These are phyloP conservation scores for Phainopepla nitens DNA, from an alignment of 2,113 vertebrate genomes.

Conservation along the genomic window DNA sequence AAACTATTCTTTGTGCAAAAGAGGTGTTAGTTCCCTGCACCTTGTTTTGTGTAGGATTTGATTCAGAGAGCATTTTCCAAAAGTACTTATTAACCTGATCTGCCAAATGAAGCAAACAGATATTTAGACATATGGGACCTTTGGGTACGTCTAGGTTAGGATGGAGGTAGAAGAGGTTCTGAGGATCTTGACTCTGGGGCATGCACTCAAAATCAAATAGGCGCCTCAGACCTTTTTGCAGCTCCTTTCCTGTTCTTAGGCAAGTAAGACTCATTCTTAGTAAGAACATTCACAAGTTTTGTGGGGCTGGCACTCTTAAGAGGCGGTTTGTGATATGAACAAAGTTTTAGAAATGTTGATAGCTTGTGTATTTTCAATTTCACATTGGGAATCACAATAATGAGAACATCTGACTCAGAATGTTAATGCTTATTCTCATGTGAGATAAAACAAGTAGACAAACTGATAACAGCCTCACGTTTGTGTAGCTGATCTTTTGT, in stretches of 20 bases:
- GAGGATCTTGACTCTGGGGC: background rate
- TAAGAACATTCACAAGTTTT: background rate
- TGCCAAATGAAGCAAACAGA: background rate
- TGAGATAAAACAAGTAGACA: slow-evolving; percentile 36
- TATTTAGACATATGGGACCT: background rate
- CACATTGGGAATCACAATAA: slow-evolving; percentile 1
- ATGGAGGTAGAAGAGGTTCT: background rate
- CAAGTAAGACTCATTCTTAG: background rate
- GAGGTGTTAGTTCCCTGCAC: background rate
- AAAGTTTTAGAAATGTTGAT: slow-evolving; percentile 26
- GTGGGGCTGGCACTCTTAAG: background rate
- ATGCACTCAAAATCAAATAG: background rate
- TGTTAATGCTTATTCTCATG: slow-evolving; percentile 24
- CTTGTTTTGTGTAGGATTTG: background rate
- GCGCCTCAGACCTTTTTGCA: background rate
- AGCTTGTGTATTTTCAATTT: slow-evolving; percentile 26
- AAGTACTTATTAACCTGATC: background rate
- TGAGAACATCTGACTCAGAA: slow-evolving; percentile 41
- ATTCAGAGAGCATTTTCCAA: background rate
- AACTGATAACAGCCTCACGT: slow-evolving; percentile 3
- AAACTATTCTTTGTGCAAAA: background rate
- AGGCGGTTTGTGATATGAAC: background rate
- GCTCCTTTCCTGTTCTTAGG: background rate
- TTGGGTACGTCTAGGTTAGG: background rate
- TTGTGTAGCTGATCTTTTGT: background rate